phyloP scores from a whole-genome alignment of 2,113 vertebrate genomes.

The Hoplias malabaricus region DNA sequence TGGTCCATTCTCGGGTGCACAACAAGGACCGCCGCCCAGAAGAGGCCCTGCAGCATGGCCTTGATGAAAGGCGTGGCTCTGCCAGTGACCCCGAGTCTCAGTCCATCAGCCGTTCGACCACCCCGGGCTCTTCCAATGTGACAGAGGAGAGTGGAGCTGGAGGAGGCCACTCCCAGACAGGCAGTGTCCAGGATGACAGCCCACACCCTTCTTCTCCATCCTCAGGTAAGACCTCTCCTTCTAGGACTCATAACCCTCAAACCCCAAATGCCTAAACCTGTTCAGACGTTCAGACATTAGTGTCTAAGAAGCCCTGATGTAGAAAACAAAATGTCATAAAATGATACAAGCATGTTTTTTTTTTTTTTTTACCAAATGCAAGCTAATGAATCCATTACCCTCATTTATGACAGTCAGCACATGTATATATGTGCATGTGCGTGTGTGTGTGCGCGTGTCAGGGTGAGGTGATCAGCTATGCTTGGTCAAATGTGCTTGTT shows the following conservation, averaged over 20 bases:
- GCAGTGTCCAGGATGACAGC: slow-evolving; percentile 96
- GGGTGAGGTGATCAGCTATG: not conserved
- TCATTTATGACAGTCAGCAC: not conserved
- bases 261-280: too few relatives aligned
- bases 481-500: slow-evolving; percentile 28
- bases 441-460: slow-evolving; percentile 1
- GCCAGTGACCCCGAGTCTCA: slow-evolving; percentile 98
- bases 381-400: not conserved
- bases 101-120: slow-evolving; percentile 96
- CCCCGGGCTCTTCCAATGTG: slow-evolving; percentile 94
- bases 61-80: slow-evolving; percentile 92
- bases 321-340: too few relatives aligned
- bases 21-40: slow-evolving; percentile 89
- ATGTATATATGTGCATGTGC: slow-evolving; percentile 2
- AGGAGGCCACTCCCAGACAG: slow-evolving; percentile 92
- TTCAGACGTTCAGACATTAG: too few relatives aligned
- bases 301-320: too few relatives aligned
- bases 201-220: slow-evolving; percentile 96
- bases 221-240: slow-evolving; percentile 81
- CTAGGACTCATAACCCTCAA: not conserved
- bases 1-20: slow-evolving; percentile 95
- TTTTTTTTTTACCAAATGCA: not conserved
- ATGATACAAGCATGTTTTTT: too few relatives aligned
- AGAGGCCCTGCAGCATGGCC: slow-evolving; percentile 80
- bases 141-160: slow-evolving; percentile 94